phyloP scores from a whole-genome alignment of 2,113 vertebrate genomes.

The Dunckerocampus dactyliophorus region DNA sequence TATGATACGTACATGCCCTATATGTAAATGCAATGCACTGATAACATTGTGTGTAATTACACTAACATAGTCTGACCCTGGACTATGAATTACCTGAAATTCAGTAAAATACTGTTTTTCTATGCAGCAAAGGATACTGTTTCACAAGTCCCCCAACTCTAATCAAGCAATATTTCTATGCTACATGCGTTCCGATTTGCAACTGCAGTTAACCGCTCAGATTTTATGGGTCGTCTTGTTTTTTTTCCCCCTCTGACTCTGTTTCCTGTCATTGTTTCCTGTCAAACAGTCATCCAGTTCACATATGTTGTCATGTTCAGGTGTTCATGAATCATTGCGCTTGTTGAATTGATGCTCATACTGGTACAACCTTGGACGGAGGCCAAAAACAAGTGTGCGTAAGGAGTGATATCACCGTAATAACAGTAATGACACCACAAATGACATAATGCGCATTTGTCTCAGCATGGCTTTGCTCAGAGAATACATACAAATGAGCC shows the following conservation, averaged over 20 bases:
- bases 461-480: neutral
- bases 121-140: too few relatives aligned
- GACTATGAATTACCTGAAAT: too few relatives aligned
- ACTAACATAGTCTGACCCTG: too few relatives aligned
- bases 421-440: neutral
- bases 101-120: too few relatives aligned
- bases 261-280: conserved; percentile 18
- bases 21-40: too few relatives aligned
- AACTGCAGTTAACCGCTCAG: conserved; percentile 1
- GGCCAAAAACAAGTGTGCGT: neutral
- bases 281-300: conserved; percentile 11
- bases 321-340: conserved; percentile 44
- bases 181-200: neutral
- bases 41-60: too few relatives aligned
- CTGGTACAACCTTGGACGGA: conserved; percentile 24
- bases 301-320: conserved; percentile 43
- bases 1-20: too few relatives aligned
- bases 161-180: neutral
- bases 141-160: too few relatives aligned
- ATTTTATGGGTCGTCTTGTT: neutral
- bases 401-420: neutral
- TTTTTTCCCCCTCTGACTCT: conserved; percentile 1
- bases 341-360: conserved; percentile 10
- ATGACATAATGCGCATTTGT: neutral
- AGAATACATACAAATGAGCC: neutral